Conservation (phyloP, 2,888 invertebrate genomes). For the Dryadula phaetusa region DNA sequence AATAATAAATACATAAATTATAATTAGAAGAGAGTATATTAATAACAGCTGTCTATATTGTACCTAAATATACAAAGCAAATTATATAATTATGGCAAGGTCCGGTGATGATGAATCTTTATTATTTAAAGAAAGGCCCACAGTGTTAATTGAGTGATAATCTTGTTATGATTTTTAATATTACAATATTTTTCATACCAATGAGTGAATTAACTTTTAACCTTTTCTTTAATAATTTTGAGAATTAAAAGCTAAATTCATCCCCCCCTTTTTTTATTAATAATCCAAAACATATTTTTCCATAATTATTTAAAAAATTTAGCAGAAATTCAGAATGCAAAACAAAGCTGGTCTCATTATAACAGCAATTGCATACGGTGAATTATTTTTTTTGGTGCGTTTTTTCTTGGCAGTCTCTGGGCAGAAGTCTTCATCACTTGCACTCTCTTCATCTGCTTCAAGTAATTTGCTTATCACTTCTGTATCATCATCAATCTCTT, state of each 20-base stretch:
- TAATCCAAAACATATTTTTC: neutral
- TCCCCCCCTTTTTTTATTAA: neutral
- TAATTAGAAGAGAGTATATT: slow-evolving; percentile 12
- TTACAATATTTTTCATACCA: neutral
- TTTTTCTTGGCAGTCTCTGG: slow-evolving; percentile 40
- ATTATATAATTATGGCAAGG: neutral
- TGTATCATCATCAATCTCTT: slow-evolving; percentile 65
- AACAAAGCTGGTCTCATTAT: slow-evolving; percentile 22
- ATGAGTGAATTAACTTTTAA: neutral
- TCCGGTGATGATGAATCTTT: slow-evolving; percentile 1
- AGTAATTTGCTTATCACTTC: slow-evolving; percentile 74
- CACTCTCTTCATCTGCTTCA: slow-evolving; percentile 65
- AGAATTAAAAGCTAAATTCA: neutral
- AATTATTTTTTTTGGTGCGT: slow-evolving; percentile 37
- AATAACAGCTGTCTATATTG: neutral
- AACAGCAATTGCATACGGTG: slow-evolving; percentile 38
- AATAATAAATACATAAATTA: slow-evolving; percentile 1
- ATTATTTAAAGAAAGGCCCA: neutral
- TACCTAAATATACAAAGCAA: slow-evolving; percentile 4
- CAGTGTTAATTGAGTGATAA: neutral
- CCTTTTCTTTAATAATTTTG: neutral
- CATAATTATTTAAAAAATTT: neutral
- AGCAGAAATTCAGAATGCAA: slow-evolving; percentile 4
- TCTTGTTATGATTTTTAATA: neutral
- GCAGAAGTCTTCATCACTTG: slow-evolving; percentile 42